Evolutionary conservation across 2,113 vertebrate species (phyloP).

Genomic region (Vulpes ferrilata): DNA sequence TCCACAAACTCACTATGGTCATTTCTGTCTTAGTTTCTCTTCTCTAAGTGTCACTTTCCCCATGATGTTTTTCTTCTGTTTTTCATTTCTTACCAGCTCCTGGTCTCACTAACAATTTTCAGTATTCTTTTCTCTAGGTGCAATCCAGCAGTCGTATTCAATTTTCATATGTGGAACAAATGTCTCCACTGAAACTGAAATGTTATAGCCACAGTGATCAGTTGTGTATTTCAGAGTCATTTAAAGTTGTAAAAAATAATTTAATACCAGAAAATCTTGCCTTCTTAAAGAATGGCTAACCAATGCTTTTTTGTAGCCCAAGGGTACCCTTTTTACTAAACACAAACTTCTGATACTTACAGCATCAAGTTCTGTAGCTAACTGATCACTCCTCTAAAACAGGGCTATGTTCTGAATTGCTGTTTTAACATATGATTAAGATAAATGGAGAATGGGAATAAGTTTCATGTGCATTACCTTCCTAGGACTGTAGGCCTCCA

Average conservation of each 20-base stretch:
- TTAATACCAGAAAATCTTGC: constrained; percentile 69
- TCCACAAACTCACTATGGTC: background rate
- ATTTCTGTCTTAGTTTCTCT: background rate
- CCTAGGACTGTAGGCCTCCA: constrained; percentile 6
- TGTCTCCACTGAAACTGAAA: constrained; percentile 41
- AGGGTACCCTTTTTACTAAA: constrained; percentile 53
- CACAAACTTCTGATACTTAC: constrained; percentile 43
- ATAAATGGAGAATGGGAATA: constrained; percentile 63
- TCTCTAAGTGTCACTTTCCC: background rate
- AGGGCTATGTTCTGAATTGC: constrained; percentile 66
- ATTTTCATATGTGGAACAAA: constrained; percentile 65
- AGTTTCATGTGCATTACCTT: constrained; percentile 66
- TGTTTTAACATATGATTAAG: constrained; percentile 74
- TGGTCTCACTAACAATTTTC: constrained; percentile 24
- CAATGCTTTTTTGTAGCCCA: constrained; percentile 48
- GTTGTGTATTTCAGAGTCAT: constrained; percentile 69
- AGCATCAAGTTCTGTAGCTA: constrained; percentile 42
- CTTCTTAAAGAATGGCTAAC: constrained; percentile 55
- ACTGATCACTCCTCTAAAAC: constrained; percentile 59
- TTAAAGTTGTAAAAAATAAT: constrained; percentile 75
- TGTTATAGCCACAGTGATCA: constrained; percentile 32
- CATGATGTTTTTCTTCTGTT: background rate
- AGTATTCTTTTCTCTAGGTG: constrained; percentile 40
- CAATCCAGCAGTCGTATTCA: constrained; percentile 41
- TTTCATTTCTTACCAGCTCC: constrained; percentile 3